phyloP scores from a whole-genome alignment of 1,140 invertebrate species.

The Aplysia californica region DNA sequence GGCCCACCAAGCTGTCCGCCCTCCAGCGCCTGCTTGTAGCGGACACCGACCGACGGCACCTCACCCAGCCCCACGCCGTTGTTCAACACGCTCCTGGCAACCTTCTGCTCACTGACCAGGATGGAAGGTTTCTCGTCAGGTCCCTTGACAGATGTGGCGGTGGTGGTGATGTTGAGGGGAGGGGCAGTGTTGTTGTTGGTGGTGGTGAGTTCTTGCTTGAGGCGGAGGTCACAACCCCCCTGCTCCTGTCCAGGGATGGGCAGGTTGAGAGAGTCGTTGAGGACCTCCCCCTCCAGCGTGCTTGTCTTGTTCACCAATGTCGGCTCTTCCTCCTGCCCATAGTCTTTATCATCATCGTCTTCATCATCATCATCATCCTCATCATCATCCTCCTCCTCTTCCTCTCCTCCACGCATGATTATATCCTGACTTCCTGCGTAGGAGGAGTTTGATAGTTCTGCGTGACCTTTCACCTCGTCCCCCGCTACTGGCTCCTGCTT shows the following conservation, averaged over 20 bases:
- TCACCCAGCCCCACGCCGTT: background rate
- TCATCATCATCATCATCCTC: constrained; percentile 23
- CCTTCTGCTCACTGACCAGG: background rate
- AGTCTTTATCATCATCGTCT: constrained; percentile 34
- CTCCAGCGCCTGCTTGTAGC: no score
- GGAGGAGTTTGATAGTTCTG: no score
- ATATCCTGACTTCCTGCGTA: no score
- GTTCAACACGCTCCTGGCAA: background rate
- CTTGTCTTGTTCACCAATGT: constrained; percentile 15
- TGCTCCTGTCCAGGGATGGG: constrained; percentile 36
- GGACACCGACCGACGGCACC: no score
- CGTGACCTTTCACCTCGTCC: background rate
- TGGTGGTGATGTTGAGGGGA: no score
- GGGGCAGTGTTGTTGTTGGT: no score
- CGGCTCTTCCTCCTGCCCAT: constrained; percentile 28
- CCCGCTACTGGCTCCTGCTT: background rate
- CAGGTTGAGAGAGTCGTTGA: constrained; percentile 51
- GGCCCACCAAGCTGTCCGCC: background rate
- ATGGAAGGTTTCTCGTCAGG: background rate
- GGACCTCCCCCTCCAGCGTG: constrained; percentile 30
- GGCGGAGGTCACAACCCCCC: background rate
- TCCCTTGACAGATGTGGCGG: no score
- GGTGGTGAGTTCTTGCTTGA: background rate
- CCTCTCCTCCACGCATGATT: background rate
- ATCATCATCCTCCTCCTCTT: constrained; percentile 18